Conservation (phyloP, 1,140 invertebrate genomes). For the Ips nitidus region DNA sequence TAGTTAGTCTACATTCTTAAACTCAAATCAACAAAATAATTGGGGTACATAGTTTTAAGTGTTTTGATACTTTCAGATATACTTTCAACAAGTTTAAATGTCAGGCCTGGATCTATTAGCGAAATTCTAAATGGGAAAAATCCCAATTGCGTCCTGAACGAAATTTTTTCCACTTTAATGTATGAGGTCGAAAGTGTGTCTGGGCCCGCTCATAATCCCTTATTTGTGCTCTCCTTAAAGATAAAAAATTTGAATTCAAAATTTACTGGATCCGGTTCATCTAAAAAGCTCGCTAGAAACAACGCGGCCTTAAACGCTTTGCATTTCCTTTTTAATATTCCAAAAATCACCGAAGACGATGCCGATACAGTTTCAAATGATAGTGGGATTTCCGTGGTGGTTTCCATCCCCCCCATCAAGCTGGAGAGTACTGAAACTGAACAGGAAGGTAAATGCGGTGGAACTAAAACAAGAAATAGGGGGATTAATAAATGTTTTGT, state of each 20-base stretch:
- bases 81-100: constrained; percentile 18
- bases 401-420: no score
- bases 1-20: no score
- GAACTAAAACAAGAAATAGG: no score
- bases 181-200: constrained; percentile 74
- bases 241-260: constrained; percentile 65
- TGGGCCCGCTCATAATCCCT: constrained; percentile 82
- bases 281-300: constrained; percentile 80
- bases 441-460: no score
- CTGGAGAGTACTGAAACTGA: no score
- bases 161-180: constrained; percentile 73
- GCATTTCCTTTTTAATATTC: constrained; percentile 18
- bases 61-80: background rate
- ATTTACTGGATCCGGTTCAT: constrained; percentile 71
- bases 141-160: constrained; percentile 85
- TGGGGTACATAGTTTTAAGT: no score
- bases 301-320: constrained; percentile 76
- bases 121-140: constrained; percentile 53
- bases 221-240: constrained; percentile 80
- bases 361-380: background rate
- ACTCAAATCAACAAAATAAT: no score
- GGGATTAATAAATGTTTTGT: background rate
- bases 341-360: constrained; percentile 2
- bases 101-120: constrained; percentile 24
- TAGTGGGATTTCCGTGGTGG: background rate